These are phyloP conservation scores for Campoplex capitator DNA, from an alignment of 2,888 invertebrate genomes.

Conservation along the genomic window DNA sequence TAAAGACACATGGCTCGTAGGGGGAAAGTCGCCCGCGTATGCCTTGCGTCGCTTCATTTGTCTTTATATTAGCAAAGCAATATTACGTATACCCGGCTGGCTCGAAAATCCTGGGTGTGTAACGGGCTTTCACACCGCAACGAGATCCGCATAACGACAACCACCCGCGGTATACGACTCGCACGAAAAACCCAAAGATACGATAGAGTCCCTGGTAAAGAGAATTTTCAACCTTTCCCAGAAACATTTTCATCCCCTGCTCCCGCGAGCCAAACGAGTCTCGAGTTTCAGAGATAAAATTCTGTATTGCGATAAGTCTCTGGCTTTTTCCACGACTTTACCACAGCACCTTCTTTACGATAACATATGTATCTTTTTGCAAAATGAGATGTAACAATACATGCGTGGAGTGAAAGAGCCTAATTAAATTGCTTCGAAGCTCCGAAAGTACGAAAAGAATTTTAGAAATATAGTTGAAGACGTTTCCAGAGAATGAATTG, in stretches of 20 bases:
- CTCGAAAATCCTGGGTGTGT: conserved; percentile 56
- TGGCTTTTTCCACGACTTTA: conserved; percentile 68
- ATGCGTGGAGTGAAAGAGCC: neutral
- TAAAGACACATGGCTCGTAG: conserved; percentile 80
- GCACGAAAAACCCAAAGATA: conserved; percentile 55
- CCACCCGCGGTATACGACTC: conserved; percentile 47
- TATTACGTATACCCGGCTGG: conserved; percentile 54
- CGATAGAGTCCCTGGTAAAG: conserved; percentile 45
- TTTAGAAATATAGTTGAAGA: neutral
- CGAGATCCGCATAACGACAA: conserved; percentile 61
- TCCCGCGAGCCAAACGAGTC: conserved; percentile 28
- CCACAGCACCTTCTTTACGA: conserved; percentile 27
- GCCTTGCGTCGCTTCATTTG: conserved; percentile 81
- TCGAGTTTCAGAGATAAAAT: conserved; percentile 73
- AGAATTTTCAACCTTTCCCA: conserved; percentile 62
- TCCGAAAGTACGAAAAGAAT: neutral
- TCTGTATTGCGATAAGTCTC: conserved; percentile 72
- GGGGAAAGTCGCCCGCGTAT: conserved; percentile 66
- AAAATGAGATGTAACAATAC: conserved; percentile 41
- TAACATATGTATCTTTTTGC: conserved; percentile 17
- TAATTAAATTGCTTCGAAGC: neutral
- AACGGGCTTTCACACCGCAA: conserved; percentile 57
- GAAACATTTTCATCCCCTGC: conserved; percentile 28
- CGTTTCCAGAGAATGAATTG: neutral
- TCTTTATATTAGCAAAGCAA: conserved; percentile 75